phyloP scores from a whole-genome alignment of 30 jellyfish, hydroid and myxozoan species.

The Chironex yamaguchii region DNA sequence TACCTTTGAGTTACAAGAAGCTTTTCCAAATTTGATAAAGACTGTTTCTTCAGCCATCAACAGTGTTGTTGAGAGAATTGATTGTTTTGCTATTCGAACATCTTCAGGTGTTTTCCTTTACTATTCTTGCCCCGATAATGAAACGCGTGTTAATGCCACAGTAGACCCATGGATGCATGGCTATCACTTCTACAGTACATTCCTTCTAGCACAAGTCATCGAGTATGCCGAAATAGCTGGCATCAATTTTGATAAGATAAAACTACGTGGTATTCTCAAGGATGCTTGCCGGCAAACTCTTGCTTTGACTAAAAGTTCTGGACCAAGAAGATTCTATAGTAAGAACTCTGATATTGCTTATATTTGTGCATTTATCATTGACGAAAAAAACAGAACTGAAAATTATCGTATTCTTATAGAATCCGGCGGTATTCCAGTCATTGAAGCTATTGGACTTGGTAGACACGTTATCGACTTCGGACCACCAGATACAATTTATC shows the following conservation, averaged over 20 bases:
- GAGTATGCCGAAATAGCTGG: constrained; percentile 9
- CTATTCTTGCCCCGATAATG: background rate
- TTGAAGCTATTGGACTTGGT: constrained; percentile 21
- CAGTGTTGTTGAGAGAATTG: background rate
- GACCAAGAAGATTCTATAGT: background rate
- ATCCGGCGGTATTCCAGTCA: background rate
- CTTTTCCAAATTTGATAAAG: background rate
- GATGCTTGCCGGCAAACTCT: background rate
- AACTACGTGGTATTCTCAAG: background rate
- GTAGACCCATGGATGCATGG: constrained; percentile 7
- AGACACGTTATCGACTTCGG: constrained; percentile 20
- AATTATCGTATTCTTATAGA: background rate
- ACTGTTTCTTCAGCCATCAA: background rate
- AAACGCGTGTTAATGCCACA: background rate
- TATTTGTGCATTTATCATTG: constrained; percentile 14
- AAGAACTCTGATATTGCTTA: background rate
- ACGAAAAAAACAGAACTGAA: background rate
- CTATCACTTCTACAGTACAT: constrained; percentile 19
- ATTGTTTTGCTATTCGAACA: background rate
- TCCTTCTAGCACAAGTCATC: constrained; percentile 1
- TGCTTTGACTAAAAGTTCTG: background rate
- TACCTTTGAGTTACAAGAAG: background rate
- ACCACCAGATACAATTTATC: background rate
- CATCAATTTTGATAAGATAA: background rate
- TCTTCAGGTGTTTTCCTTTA: background rate